Percentiles rank a stretch among this genome's conserved stretches.
phyloP scores from a whole-genome alignment of 2,113 vertebrate genomes.

The Merops nubicus region DNA sequence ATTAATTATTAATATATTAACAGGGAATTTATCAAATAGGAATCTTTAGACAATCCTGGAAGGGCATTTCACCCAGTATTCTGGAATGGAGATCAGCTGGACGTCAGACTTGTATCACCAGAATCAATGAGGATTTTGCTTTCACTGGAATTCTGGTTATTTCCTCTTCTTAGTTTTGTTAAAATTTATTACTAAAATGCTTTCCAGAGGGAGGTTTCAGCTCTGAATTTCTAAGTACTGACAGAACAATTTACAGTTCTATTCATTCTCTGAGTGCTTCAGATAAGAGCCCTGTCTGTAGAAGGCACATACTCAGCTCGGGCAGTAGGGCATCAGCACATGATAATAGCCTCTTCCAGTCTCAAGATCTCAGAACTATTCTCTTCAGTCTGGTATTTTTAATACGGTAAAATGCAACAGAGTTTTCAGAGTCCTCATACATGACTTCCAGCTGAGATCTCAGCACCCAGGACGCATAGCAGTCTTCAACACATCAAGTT shows the following conservation, averaged over 20 bases:
- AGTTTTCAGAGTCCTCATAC: not conserved
- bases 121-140: not conserved
- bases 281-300: slow-evolving; percentile 29
- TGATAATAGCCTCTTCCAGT: slow-evolving; percentile 35
- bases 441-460: not conserved
- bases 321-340: not conserved
- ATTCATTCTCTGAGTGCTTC: not conserved
- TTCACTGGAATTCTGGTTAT: not conserved
- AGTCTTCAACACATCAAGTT: not conserved
- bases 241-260: not conserved
- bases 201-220: slow-evolving; percentile 9
- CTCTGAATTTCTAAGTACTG: not conserved
- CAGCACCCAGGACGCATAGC: not conserved
- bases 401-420: not conserved
- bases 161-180: not conserved
- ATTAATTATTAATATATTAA: not conserved
- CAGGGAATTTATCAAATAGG: not conserved
- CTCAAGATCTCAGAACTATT: not conserved
- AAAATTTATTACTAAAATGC: not conserved
- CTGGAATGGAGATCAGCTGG: not conserved
- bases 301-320: not conserved
- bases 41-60: not conserved
- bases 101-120: not conserved
- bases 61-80: not conserved
- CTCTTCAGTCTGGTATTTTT: not conserved